These are phyloP conservation scores for Chiroxiphia lanceolata DNA, from an alignment of 2,797 vertebrate genomes.

Conservation along the genomic window DNA sequence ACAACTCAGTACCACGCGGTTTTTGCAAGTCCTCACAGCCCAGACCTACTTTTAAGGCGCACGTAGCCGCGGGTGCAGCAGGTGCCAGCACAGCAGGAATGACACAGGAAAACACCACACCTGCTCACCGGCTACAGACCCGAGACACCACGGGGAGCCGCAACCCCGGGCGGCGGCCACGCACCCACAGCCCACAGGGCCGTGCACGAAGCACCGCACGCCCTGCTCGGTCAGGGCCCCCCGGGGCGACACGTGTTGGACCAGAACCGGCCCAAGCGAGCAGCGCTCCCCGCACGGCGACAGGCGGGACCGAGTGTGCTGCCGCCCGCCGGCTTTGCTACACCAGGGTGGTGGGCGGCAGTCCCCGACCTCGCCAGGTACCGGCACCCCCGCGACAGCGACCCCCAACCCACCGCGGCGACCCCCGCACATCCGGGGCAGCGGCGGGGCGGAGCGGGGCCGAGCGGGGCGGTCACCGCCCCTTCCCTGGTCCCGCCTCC, in stretches of 20 bases:
- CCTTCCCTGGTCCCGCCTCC: constrained; percentile 29
- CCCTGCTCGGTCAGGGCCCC: neutral
- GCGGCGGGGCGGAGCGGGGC: neutral
- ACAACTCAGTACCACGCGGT: rapidly evolving
- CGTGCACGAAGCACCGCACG: neutral
- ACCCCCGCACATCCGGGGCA: constrained; percentile 36
- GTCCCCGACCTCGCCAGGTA: neutral
- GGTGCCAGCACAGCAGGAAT: neutral
- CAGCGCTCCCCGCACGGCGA: neutral
- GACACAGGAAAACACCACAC: neutral
- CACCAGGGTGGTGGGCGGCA: too few species aligned
- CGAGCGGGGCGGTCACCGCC: neutral
- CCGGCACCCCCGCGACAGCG: too few species aligned
- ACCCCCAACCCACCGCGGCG: neutral
- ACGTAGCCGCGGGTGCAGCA: neutral
- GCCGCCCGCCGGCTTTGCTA: neutral
- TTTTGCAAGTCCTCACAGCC: rapidly evolving
- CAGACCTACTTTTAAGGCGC: neutral
- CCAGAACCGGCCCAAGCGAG: neutral
- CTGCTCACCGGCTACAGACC: neutral
- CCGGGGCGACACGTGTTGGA: neutral
- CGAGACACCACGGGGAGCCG: neutral
- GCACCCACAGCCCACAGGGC: neutral
- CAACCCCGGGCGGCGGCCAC: neutral
- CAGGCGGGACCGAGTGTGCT: rapidly evolving